Base-by-base conservation (phyloP, 2,888 invertebrate species). In the Ochlodes sylvanus region DNA sequence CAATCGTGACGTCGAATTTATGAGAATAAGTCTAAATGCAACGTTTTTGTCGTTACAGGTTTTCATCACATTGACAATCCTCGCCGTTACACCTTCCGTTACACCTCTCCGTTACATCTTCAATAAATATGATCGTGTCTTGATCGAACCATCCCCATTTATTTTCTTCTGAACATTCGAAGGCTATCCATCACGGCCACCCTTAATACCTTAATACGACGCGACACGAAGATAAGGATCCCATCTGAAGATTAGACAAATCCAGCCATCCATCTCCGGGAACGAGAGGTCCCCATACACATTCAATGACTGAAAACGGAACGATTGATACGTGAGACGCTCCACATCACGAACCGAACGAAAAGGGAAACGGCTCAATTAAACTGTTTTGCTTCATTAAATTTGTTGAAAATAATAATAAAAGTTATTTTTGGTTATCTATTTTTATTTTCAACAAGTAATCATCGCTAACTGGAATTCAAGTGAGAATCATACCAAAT, bases 171-270 rank as follows among this genome's bases (percentile, higher is more conserved):
- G n/a, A 47, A n/a, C 27, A 15, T 32, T 47, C 32, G 44, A 47
- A 32, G 47, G 17, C 44, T 60, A 60, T 44, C 60, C 15, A 32
- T 47, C 21, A 58, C 21, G 50, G 34, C 41, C 7, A 15, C 32
- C 58, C 57, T 42, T 58, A 65, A 58, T 65, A 58, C 50, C 58
- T 38, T 38, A 15, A 65, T 64, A 47, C 63, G 19, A 56, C 41
- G 58, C 41, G 50, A 56, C 41, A 65, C 58, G 41, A 50, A 57
- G 57, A 65, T 65, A 65, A 57, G 50, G 65, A 58, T 58, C 65
- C 52, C 41, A 50, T 41, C 65, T 14, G 63, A 41, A 58, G 58
- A 65, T 58, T 52, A 58, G 27, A 65, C 41, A 34, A 41, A 58
- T 65, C 41, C 58, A 47, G 52, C 58, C 41, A 65, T 65, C 52